These are phyloP conservation scores for Turritopsis rubra DNA, from an alignment of 30 jellyfish, hydroid and myxozoan species.

Conservation along the genomic window DNA sequence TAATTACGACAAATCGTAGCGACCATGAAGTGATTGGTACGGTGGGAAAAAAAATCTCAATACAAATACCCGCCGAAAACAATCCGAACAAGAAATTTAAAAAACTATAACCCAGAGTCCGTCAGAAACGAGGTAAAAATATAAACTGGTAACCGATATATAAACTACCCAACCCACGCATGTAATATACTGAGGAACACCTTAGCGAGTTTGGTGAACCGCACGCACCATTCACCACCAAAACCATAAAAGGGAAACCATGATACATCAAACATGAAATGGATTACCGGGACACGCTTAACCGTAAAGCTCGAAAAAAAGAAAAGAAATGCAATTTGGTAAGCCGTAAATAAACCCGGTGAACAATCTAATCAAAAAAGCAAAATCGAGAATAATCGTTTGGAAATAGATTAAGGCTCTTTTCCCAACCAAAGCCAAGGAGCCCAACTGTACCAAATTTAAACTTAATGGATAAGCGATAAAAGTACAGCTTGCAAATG, in stretches of 20 bases:
- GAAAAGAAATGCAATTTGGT: too few relatives aligned
- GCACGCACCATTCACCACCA: neutral
- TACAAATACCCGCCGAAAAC: neutral
- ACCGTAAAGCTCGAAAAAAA: too few relatives aligned
- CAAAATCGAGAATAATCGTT: too few relatives aligned
- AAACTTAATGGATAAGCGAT: too few relatives aligned
- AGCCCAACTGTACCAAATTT: too few relatives aligned
- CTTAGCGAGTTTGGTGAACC: neutral
- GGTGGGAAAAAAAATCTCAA: neutral
- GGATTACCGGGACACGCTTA: too few relatives aligned
- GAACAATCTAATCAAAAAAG: too few relatives aligned
- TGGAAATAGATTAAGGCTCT: too few relatives aligned
- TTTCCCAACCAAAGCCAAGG: too few relatives aligned
- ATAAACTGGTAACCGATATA: neutral
- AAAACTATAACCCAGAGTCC: neutral
- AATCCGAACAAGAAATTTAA: neutral
- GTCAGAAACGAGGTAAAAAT: neutral
- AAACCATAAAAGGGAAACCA: neutral
- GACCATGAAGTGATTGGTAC: neutral
- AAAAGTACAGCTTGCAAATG: too few relatives aligned
- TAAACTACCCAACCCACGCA: neutral
- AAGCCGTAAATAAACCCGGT: too few relatives aligned
- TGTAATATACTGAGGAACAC: neutral
- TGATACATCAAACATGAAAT: neutral
- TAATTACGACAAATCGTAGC: neutral